Evolutionary conservation across 2,888 invertebrate species (phyloP).

Genomic region (Agonum fuliginosum): DNA sequence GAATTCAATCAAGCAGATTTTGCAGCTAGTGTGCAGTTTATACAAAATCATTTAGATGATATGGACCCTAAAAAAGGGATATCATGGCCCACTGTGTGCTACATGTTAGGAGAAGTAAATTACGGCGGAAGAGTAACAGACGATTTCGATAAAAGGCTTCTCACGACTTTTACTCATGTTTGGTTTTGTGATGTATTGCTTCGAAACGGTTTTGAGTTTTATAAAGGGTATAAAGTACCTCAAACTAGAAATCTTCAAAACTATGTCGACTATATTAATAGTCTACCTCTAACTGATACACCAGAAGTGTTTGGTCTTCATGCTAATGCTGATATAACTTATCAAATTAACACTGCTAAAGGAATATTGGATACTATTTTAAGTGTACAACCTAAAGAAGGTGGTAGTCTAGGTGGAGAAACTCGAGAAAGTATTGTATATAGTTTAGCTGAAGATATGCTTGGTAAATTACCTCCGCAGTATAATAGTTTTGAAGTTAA

Average conservation of each 20-base stretch:
- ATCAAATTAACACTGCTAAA: constrained; percentile 97
- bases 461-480: constrained; percentile 87
- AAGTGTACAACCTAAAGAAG: constrained; percentile 98
- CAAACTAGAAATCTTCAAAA: constrained; percentile 85
- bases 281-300: constrained; percentile 88
- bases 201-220: constrained; percentile 92
- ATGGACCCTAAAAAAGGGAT: constrained; percentile 98
- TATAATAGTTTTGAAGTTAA: constrained; percentile 93
- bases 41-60: constrained; percentile 97
- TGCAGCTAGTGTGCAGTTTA: constrained; percentile 94
- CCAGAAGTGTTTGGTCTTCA: constrained; percentile 98
- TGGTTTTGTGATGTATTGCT: constrained; percentile 96
- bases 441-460: constrained; percentile 94
- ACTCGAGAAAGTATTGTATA: constrained; percentile 95
- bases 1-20: constrained; percentile 98
- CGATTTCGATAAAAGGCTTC: constrained; percentile 94
- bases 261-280: constrained; percentile 91
- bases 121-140: constrained; percentile 93
- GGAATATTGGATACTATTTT: constrained; percentile 95
- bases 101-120: constrained; percentile 95
- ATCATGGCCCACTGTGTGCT: constrained; percentile 97
- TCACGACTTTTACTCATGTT: constrained; percentile 94
- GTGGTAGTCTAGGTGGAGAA: constrained; percentile 92
- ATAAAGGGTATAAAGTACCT: constrained; percentile 94
- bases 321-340: constrained; percentile 96